Evolutionary conservation across 2,888 invertebrate genomes (phyloP).

Genomic region (Andrena marginata): DNA sequence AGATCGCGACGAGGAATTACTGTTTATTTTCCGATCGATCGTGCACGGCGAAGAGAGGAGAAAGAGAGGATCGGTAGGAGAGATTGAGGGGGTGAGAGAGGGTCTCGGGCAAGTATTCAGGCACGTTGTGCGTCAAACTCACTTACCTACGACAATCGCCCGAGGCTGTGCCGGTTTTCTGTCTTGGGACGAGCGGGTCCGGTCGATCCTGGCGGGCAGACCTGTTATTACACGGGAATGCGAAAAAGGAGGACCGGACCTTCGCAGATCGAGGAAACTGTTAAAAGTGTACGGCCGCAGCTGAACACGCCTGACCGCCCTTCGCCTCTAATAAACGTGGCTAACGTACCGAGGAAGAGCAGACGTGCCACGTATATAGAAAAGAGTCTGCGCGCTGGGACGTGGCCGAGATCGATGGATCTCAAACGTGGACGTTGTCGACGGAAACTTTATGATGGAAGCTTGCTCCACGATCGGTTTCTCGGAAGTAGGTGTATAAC

Average conservation of each 20-base stretch:
- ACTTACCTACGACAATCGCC: conserved; percentile 82
- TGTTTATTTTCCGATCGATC: conserved; percentile 20
- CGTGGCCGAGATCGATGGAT: conserved; percentile 8
- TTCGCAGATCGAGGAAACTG: conserved; percentile 70
- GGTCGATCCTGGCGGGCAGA: conserved; percentile 70
- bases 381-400: conserved; percentile 35
- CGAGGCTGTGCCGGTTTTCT: conserved; percentile 77
- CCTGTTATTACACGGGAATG: conserved; percentile 80
- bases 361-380: conserved; percentile 54
- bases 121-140: conserved; percentile 72
- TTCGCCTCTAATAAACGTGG: conserved; percentile 71
- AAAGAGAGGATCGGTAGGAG: background rate
- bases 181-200: conserved; percentile 72
- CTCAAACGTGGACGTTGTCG: conserved; percentile 4
- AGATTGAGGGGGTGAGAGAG: background rate
- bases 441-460: conserved; percentile 46
- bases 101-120: conserved; percentile 40
- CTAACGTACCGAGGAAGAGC: conserved; percentile 56
- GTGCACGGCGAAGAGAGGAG: background rate
- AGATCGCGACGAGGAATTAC: background rate
- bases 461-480: conserved; percentile 3
- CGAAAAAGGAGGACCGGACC: conserved; percentile 75
- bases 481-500: conserved; percentile 1
- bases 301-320: conserved; percentile 60
- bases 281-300: conserved; percentile 67